phyloP scores from a whole-genome alignment of 2,113 vertebrate species.

The Seriola rivoliana region DNA sequence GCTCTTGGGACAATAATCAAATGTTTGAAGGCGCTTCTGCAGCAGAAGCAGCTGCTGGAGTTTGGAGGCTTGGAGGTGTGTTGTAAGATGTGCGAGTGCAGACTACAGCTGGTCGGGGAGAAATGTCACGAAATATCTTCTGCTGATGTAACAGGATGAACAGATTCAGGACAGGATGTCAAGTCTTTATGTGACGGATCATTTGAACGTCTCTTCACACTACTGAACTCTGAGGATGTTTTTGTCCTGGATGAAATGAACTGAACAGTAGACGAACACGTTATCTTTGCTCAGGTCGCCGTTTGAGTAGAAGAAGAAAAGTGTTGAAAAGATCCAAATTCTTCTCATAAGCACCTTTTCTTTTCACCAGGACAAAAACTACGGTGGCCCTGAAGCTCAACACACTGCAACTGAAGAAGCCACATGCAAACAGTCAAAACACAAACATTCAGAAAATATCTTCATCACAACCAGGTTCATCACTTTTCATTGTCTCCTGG shows the following conservation, averaged over 20 bases:
- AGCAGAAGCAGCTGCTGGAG: constrained; percentile 27
- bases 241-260: background rate
- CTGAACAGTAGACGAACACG: background rate
- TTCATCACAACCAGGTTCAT: no score
- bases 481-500: no score
- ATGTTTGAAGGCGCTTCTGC: constrained; percentile 52
- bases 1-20: constrained; percentile 40
- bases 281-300: constrained; percentile 10
- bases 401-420: no score
- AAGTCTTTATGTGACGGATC: background rate
- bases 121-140: constrained; percentile 1
- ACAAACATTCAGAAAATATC: no score
- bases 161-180: background rate
- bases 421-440: no score
- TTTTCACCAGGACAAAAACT: constrained; percentile 13
- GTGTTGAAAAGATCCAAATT: background rate
- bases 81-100: background rate
- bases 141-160: background rate
- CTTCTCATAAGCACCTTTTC: constrained; percentile 34
- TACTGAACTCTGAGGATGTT: constrained; percentile 26
- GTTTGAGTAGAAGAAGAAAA: constrained; percentile 2
- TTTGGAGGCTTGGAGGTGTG: background rate
- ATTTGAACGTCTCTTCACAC: constrained; percentile 19
- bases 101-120: constrained; percentile 7
- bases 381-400: no score